Evolutionary conservation across 2,797 vertebrate genomes (phyloP).

Genomic region (Phoeniculus purpureus): DNA sequence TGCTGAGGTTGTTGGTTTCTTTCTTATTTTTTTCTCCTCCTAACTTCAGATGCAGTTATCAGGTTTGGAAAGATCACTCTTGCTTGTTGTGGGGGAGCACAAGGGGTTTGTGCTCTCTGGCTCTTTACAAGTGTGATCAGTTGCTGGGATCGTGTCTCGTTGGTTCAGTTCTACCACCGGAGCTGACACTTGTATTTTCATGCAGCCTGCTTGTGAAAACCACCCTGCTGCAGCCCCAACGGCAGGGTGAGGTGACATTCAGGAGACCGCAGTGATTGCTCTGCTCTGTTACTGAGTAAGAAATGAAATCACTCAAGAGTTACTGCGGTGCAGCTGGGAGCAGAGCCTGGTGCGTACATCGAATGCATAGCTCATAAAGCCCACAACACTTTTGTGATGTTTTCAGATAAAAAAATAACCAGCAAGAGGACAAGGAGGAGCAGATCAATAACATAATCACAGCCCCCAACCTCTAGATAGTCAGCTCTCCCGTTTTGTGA

Average conservation of each 20-base stretch:
- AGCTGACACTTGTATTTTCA: neutral
- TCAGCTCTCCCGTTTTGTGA: neutral
- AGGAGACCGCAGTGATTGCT: neutral
- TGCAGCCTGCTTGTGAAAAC: neutral
- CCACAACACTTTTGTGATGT: neutral
- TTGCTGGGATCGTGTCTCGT: neutral
- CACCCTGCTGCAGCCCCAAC: neutral
- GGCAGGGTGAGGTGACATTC: accelerated
- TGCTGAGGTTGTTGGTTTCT: constrained; percentile 74
- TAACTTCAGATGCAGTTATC: constrained; percentile 23
- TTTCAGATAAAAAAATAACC: neutral
- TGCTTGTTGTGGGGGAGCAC: constrained; percentile 63
- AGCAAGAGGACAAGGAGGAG: neutral
- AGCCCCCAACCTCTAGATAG: neutral
- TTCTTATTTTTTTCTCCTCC: neutral
- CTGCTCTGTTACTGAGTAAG: neutral
- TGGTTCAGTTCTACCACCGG: neutral
- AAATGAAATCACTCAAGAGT: neutral
- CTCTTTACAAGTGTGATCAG: neutral
- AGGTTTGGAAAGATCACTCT: constrained; percentile 53
- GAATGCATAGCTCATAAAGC: neutral
- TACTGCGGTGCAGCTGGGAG: neutral
- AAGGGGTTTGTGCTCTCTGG: neutral
- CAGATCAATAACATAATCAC: neutral
- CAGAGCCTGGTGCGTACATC: neutral